These are phyloP conservation scores for Agriopis marginaria DNA, from an alignment of 2,888 invertebrate genomes.

Conservation along the genomic window DNA sequence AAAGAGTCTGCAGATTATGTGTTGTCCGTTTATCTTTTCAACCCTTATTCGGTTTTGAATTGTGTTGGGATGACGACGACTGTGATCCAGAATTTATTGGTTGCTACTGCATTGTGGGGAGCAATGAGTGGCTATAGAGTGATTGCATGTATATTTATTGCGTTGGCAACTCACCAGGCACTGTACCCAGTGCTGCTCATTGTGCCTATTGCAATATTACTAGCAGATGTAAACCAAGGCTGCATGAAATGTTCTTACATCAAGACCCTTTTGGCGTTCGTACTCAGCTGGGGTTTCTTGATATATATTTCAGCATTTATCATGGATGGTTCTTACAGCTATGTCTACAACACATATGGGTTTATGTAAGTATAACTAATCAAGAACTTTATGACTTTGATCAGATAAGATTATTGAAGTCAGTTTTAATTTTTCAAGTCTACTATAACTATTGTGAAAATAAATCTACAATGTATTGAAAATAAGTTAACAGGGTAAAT, in stretches of 20 bases:
- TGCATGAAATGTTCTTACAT: slow-evolving; percentile 80
- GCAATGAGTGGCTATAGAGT: slow-evolving; percentile 89
- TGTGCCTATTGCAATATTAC: slow-evolving; percentile 92
- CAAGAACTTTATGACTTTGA: not conserved
- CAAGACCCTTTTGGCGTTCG: slow-evolving; percentile 83
- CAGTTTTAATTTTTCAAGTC: too few relatives aligned
- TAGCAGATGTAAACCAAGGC: slow-evolving; percentile 85
- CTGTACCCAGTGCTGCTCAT: slow-evolving; percentile 93
- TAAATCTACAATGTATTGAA: too few relatives aligned
- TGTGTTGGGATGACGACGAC: slow-evolving; percentile 96
- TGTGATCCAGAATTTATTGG: slow-evolving; percentile 94
- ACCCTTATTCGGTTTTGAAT: slow-evolving; percentile 94
- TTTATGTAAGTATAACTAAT: slow-evolving; percentile 89
- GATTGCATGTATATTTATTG: slow-evolving; percentile 89
- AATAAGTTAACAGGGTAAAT: too few relatives aligned
- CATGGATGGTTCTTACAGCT: slow-evolving; percentile 88
- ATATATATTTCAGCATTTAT: slow-evolving; percentile 88
- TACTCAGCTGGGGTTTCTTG: slow-evolving; percentile 82
- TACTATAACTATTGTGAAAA: too few relatives aligned
- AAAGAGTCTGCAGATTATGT: slow-evolving; percentile 89
- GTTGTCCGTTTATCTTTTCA: slow-evolving; percentile 93
- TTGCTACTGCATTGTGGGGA: slow-evolving; percentile 90
- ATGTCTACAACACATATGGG: slow-evolving; percentile 91
- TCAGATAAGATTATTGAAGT: slow-evolving; percentile 1
- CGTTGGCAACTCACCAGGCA: slow-evolving; percentile 93